These are phyloP conservation scores for Gymnopithys bicolor DNA, from an alignment of 2,797 vertebrate genomes.

Conservation along the genomic window DNA sequence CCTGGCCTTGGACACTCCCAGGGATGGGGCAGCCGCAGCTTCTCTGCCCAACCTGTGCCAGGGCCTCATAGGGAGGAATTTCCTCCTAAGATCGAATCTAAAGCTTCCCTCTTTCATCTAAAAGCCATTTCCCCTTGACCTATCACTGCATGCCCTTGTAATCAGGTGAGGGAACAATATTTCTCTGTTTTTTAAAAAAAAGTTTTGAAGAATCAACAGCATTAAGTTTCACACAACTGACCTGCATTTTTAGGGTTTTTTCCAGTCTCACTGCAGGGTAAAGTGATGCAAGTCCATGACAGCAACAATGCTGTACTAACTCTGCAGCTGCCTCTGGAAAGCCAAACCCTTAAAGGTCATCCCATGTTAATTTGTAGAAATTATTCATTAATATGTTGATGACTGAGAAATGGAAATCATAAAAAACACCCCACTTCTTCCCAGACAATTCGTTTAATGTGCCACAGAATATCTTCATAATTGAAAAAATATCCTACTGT, in stretches of 20 bases:
- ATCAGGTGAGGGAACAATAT: background rate
- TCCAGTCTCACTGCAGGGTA: background rate
- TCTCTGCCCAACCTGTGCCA: background rate
- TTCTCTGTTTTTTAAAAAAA: background rate
- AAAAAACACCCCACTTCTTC: rapidly evolving
- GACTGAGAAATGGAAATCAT: background rate
- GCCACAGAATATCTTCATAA: background rate
- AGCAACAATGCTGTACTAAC: rapidly evolving
- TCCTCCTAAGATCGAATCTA: background rate
- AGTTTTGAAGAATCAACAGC: background rate
- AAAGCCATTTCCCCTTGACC: background rate
- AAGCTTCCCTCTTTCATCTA: background rate
- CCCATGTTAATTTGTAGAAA: background rate
- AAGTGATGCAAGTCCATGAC: background rate
- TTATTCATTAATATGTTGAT: background rate
- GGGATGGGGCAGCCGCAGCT: background rate
- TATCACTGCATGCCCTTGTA: background rate
- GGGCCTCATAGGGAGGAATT: background rate
- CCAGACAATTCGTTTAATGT: background rate
- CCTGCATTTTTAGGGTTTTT: background rate
- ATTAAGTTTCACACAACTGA: background rate
- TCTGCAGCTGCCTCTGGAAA: background rate
- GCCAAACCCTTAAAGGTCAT: background rate
- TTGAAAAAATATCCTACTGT: background rate
- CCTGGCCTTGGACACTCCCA: background rate